Evolutionary conservation across 2,113 vertebrate species (phyloP).

Genomic region (Callorhinus ursinus): DNA sequence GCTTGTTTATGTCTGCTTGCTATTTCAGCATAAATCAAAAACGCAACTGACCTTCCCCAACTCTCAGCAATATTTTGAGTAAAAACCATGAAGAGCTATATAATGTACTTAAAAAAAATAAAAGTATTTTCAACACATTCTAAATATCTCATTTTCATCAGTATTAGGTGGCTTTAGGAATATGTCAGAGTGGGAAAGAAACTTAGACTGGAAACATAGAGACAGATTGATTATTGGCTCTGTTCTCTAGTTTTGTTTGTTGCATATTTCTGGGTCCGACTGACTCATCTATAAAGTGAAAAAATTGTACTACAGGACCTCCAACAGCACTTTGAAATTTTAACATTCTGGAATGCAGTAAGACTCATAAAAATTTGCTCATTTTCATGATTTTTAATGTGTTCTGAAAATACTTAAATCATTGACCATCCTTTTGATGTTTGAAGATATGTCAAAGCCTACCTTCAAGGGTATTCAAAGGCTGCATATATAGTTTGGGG

Average conservation of each 20-base stretch:
- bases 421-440: slow-evolving; percentile 27
- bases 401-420: slow-evolving; percentile 27
- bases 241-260: not conserved
- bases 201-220: not conserved
- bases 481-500: not conserved
- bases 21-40: not conserved
- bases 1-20: not conserved
- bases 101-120: not conserved
- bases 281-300: not conserved
- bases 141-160: slow-evolving; percentile 7
- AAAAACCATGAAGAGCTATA: not conserved
- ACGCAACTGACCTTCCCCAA: not conserved
- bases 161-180: not conserved
- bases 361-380: not conserved
- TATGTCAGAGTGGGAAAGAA: not conserved
- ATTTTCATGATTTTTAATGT: not conserved
- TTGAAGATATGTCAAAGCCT: not conserved
- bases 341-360: not conserved
- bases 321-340: not conserved
- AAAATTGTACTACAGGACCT: not conserved
- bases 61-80: not conserved
- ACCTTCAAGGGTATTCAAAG: not conserved
- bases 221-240: not conserved
- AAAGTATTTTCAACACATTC: not conserved
- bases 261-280: not conserved